A percentile compares a stretch with the other conserved stretches of the same genome.
These are phyloP conservation scores for Tridacna crocea DNA, from an alignment of 2,888 invertebrate species.

Conservation along the genomic window DNA sequence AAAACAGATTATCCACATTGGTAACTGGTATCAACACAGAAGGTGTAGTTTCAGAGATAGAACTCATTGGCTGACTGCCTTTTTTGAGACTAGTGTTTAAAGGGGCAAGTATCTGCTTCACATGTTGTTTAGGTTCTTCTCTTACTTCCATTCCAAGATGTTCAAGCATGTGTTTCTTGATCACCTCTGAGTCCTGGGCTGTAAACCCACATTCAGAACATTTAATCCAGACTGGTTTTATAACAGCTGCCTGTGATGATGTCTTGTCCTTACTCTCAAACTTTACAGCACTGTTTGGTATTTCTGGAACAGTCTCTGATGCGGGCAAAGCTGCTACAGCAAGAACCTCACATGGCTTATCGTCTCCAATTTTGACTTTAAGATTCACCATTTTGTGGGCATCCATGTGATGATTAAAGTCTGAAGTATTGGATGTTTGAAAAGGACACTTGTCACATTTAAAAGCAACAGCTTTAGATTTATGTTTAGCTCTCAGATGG, in stretches of 20 bases:
- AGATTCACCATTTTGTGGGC: slow-evolving; percentile 46
- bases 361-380: slow-evolving; percentile 40
- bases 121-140: not conserved
- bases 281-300: slow-evolving; percentile 32
- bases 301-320: slow-evolving; percentile 10
- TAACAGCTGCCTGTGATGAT: slow-evolving; percentile 43
- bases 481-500: slow-evolving; percentile 67
- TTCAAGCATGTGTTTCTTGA: slow-evolving; percentile 78
- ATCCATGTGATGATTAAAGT: slow-evolving; percentile 77
- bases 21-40: slow-evolving; percentile 46
- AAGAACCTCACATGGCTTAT: slow-evolving; percentile 24
- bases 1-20: slow-evolving; percentile 30
- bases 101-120: slow-evolving; percentile 7
- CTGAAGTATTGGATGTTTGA: slow-evolving; percentile 72
- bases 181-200: slow-evolving; percentile 70
- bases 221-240: slow-evolving; percentile 74
- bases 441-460: slow-evolving; percentile 79
- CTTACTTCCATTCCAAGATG: slow-evolving; percentile 63
- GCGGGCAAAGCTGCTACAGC: slow-evolving; percentile 44
- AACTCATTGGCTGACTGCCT: slow-evolving; percentile 1
- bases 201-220: slow-evolving; percentile 82
- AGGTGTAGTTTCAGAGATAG: slow-evolving; percentile 45
- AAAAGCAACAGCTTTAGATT: slow-evolving; percentile 53
- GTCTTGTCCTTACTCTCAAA: slow-evolving; percentile 19
- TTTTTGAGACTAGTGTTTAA: slow-evolving; percentile 1